Conservation (phyloP, 2,113 vertebrate species). For the Syngnathoides biaculeatus region DNA sequence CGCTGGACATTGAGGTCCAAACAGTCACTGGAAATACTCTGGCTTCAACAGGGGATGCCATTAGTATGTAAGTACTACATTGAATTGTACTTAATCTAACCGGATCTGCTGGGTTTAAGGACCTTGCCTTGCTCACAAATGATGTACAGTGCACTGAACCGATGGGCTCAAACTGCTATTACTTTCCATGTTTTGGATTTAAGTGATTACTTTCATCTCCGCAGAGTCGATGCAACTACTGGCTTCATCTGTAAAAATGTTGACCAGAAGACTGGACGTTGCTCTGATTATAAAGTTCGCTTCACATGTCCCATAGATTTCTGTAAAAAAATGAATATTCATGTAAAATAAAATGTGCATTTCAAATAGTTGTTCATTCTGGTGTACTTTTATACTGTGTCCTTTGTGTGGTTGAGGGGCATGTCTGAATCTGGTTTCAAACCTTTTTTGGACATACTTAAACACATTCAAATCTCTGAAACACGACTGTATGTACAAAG, state of each 20-base stretch:
- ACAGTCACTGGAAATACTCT: too few relatives aligned
- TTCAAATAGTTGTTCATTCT: too few relatives aligned
- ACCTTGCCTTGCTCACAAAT: neutral
- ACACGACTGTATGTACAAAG: too few relatives aligned
- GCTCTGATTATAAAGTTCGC: too few relatives aligned
- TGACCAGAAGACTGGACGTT: neutral
- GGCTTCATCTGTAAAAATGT: conserved; percentile 6
- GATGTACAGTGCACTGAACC: neutral
- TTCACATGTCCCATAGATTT: neutral
- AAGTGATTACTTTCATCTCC: neutral
- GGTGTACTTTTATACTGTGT: too few relatives aligned
- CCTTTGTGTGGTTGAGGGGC: too few relatives aligned
- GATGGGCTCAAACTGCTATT: neutral
- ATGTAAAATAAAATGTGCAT: neutral
- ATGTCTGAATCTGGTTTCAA: too few relatives aligned
- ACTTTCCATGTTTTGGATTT: neutral
- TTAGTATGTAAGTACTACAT: neutral
- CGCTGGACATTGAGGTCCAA: neutral
- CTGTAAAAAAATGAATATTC: neutral
- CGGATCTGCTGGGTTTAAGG: neutral
- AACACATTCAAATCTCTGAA: too few relatives aligned
- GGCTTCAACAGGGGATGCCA: too few relatives aligned
- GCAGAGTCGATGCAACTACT: neutral
- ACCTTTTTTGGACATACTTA: too few relatives aligned
- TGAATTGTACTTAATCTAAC: neutral